phyloP scores from a whole-genome alignment of 2,888 invertebrate genomes.

The Lasioglossum vierecki region DNA sequence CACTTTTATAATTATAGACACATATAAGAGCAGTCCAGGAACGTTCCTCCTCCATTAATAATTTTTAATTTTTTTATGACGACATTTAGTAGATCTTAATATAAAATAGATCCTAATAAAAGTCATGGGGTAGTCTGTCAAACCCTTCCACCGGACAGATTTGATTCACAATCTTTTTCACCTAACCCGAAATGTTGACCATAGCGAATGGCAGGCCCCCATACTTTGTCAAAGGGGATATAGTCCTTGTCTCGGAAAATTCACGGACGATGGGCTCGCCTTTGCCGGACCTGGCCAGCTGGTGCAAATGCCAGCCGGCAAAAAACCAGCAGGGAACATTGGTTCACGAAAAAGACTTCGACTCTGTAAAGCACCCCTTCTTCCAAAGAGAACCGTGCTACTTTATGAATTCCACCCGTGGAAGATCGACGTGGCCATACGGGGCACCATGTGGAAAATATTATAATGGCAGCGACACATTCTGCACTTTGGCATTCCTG shows the following conservation, averaged over 20 bases:
- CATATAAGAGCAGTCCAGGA: too few relatives aligned
- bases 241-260: constrained; percentile 53
- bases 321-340: constrained; percentile 44
- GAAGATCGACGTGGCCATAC: constrained; percentile 7
- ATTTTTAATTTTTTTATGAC: too few relatives aligned
- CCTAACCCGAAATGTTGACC: background rate
- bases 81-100: too few relatives aligned
- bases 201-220: constrained; percentile 16
- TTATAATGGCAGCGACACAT: constrained; percentile 7
- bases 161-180: background rate
- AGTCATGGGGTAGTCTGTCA: background rate
- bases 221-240: constrained; percentile 45
- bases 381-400: constrained; percentile 40
- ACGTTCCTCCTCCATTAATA: too few relatives aligned
- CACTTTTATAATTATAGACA: too few relatives aligned
- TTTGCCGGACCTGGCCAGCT: constrained; percentile 49
- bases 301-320: constrained; percentile 60
- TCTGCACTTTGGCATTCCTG: background rate
- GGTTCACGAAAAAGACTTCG: constrained; percentile 14
- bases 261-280: constrained; percentile 44
- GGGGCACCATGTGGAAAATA: constrained; percentile 35
- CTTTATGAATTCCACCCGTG: constrained; percentile 48
- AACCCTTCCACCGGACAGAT: background rate
- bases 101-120: background rate
- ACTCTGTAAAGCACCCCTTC: background rate